These are phyloP conservation scores for Brachionus plicatilis DNA, from an alignment of 1,140 invertebrate species.

Conservation along the genomic window DNA sequence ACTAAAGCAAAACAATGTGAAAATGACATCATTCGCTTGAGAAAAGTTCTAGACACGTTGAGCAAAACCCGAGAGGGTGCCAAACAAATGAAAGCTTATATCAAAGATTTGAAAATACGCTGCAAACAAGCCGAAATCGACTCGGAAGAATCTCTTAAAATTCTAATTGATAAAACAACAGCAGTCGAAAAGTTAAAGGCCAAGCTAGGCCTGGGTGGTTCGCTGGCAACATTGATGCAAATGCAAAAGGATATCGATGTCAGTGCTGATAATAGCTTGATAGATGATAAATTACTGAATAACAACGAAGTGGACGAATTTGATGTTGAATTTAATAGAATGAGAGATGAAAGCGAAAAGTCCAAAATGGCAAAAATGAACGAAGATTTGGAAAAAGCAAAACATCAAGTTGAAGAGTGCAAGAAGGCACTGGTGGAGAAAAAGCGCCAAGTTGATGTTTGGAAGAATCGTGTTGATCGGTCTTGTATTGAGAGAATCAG, in stretches of 20 bases:
- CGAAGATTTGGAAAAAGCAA: constrained; percentile 47
- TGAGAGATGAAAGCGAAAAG: constrained; percentile 53
- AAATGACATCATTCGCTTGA: constrained; percentile 49
- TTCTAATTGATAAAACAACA: constrained; percentile 51
- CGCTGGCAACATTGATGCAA: constrained; percentile 52
- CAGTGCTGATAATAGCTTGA: constrained; percentile 43
- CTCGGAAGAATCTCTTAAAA: constrained; percentile 48
- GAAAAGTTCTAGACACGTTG: constrained; percentile 51
- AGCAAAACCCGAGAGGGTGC: constrained; percentile 51
- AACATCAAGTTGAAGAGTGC: constrained; percentile 49
- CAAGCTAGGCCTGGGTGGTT: constrained; percentile 48
- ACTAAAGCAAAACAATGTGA: constrained; percentile 50
- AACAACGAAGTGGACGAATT: constrained; percentile 55
- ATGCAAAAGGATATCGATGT: constrained; percentile 51
- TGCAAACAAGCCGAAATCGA: constrained; percentile 50
- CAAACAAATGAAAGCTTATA: constrained; percentile 52
- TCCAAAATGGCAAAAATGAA: constrained; percentile 49
- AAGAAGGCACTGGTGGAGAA: constrained; percentile 47
- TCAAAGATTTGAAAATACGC: constrained; percentile 49
- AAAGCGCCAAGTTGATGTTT: constrained; percentile 49
- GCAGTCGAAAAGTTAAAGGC: constrained; percentile 54
- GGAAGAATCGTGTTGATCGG: constrained; percentile 52
- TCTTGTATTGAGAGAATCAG: constrained; percentile 51
- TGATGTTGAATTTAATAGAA: constrained; percentile 54
- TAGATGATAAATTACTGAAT: constrained; percentile 49